Evolutionary conservation across 2,888 invertebrate genomes (phyloP).

Genomic region (Antheraea assamensis): DNA sequence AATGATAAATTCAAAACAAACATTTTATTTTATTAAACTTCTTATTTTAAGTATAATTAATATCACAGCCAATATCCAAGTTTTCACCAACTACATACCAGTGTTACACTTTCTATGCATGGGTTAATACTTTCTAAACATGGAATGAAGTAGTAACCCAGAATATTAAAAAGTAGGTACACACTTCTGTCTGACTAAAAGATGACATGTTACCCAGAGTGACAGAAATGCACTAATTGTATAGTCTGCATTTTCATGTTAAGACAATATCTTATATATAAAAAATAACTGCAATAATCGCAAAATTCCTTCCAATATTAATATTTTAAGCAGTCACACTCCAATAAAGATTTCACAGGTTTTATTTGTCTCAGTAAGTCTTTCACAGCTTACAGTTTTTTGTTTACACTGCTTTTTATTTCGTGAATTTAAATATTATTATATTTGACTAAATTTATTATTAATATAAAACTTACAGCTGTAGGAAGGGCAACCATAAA

Average conservation of each 20-base stretch:
- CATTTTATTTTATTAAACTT: not conserved
- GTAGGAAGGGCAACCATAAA: conserved; percentile 98
- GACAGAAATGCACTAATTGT: too few species aligned
- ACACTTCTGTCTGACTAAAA: not conserved
- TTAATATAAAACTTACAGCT: conserved; percentile 79
- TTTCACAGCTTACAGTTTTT: not conserved
- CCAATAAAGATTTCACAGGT: too few species aligned
- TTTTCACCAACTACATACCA: not conserved
- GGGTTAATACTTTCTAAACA: not conserved
- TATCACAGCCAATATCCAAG: not conserved
- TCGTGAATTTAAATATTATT: not conserved
- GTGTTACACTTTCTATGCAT: not conserved
- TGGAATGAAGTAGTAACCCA: not conserved
- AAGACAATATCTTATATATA: too few species aligned
- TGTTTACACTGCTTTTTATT: not conserved
- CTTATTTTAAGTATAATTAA: not conserved
- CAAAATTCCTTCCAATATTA: too few species aligned
- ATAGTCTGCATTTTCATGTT: too few species aligned
- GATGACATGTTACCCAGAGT: too few species aligned
- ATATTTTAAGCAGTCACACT: too few species aligned
- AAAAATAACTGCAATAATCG: too few species aligned
- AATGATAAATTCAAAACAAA: not conserved
- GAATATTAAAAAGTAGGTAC: not conserved
- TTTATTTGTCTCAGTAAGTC: too few species aligned
- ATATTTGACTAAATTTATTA: not conserved